phyloP scores from a whole-genome alignment of 2,797 vertebrate genomes.

The Danio albolineatus region DNA sequence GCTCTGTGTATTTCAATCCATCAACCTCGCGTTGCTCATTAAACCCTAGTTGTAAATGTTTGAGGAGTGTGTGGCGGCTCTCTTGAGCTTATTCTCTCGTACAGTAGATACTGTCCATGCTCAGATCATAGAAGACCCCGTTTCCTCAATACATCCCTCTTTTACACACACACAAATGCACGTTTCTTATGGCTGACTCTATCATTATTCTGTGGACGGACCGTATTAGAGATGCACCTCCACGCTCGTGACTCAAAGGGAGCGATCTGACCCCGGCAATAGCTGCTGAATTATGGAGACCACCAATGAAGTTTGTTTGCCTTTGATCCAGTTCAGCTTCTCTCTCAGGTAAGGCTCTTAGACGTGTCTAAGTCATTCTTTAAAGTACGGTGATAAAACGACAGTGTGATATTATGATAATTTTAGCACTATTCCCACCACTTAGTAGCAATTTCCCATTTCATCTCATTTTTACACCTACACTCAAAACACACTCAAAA shows the following conservation, averaged over 20 bases:
- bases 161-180: conserved; percentile 22
- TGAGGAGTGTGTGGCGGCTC: conserved; percentile 42
- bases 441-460: background rate
- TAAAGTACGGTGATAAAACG: conserved; percentile 57
- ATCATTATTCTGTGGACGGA: conserved; percentile 78
- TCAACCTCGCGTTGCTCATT: conserved; percentile 33
- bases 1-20: conserved; percentile 31
- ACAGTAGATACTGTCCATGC: background rate
- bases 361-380: conserved; percentile 4
- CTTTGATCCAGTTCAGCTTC: conserved; percentile 78
- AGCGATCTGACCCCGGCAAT: conserved; percentile 78
- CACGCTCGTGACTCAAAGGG: conserved; percentile 78
- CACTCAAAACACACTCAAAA: too few species aligned
- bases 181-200: conserved; percentile 60
- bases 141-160: conserved; percentile 10
- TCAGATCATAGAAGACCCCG: conserved; percentile 24
- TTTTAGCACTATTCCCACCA: conserved; percentile 14
- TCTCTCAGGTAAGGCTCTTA: conserved; percentile 52
- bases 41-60: conserved; percentile 35
- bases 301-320: conserved; percentile 81
- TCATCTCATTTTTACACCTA: too few species aligned
- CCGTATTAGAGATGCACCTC: conserved; percentile 81
- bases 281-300: conserved; percentile 82
- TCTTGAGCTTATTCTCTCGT: conserved; percentile 19
- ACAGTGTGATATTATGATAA: conserved; percentile 52